Base-by-base conservation (phyloP, 2,113 vertebrate genomes). In the Macaca mulatta region DNA sequence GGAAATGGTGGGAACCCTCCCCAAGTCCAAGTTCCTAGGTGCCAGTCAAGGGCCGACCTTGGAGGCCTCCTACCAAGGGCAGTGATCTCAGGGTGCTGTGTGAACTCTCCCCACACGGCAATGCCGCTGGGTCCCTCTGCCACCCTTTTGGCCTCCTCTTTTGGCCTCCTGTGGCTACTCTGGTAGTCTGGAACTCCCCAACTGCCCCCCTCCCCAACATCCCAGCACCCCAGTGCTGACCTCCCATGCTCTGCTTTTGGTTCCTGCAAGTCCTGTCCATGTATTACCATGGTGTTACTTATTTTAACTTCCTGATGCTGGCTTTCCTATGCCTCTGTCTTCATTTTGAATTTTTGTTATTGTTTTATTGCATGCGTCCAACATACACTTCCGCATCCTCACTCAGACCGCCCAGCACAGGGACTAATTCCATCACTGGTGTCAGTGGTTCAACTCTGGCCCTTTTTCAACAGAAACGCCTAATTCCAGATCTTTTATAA, bases 261-360 rank as follows among this genome's bases (percentile, higher is more conserved):
- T 40, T n/a, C 17, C 6, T 10, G 3, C 10, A 16, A 40, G 55
- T 25, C 90, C 74, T 69, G 5, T 13, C 72, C 12, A 0, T 0
- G 11, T 0, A 8, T 16, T 2, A 11, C 48, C 74, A 25, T 9
- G 6, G 38, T 23, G 11, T 12, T 35, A n/a, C 48, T 40, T 10
- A 17, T 35, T 81, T 16, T 40, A 38, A 18, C 25, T 30, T 79
- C 38, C 77, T 5, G 30, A 35, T 6, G 6, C 35, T 32, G 32
- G 50, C 48, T 40, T 27, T 5, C 57, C 43, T 6, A 0, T 0
- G 0, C 9, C 48, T 38, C 30, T 0, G 0, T 5, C 4, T 27
- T 59, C 2, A 6, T 32, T 8, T 82, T 18, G 38, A 10, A 3
- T 45, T 79, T 80, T 18, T 9, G 12, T 7, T 1, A 12, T 7